A percentile compares a stretch with the other conserved stretches of the same genome.
Evolutionary conservation across 2,888 invertebrate genomes (phyloP).

Genomic region (Lymantria monacha): DNA sequence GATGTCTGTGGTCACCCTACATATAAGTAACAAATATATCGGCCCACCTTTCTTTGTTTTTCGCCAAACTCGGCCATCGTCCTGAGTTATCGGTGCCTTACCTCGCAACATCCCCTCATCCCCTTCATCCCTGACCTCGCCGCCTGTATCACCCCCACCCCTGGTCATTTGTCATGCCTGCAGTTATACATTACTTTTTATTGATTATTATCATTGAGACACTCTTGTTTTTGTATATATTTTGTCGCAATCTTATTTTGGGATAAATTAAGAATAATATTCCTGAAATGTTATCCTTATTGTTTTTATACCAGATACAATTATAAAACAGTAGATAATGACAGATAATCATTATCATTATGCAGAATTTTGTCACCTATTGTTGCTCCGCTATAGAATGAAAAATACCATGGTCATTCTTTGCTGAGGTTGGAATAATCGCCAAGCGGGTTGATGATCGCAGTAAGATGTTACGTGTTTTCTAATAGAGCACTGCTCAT

Average conservation of each 20-base stretch:
- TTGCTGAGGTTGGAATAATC: too few species aligned
- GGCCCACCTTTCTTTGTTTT: constrained; percentile 51
- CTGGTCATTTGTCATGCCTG: constrained; percentile 51
- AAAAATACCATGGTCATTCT: too few species aligned
- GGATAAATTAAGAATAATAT: too few species aligned
- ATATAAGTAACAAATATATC: constrained; percentile 51
- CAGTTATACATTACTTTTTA: constrained; percentile 46
- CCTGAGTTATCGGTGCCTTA: constrained; percentile 54
- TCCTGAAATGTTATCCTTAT: too few species aligned
- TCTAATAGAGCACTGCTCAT: too few species aligned
- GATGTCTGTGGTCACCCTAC: constrained; percentile 19
- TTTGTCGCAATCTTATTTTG: neutral
- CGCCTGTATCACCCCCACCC: constrained; percentile 18
- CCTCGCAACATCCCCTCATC: constrained; percentile 28
- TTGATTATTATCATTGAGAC: constrained; percentile 45
- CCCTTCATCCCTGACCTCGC: constrained; percentile 3
- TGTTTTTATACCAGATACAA: too few species aligned
- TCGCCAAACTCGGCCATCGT: constrained; percentile 50
- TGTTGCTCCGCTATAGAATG: too few species aligned
- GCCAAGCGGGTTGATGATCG: too few species aligned
- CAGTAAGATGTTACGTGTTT: too few species aligned
- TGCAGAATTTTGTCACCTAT: too few species aligned
- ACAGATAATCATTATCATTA: too few species aligned
- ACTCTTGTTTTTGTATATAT: constrained; percentile 1
- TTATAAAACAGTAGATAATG: too few species aligned